Evolutionary conservation across 2,797 vertebrate species (phyloP).

Genomic region (Sebastes itinus): DNA sequence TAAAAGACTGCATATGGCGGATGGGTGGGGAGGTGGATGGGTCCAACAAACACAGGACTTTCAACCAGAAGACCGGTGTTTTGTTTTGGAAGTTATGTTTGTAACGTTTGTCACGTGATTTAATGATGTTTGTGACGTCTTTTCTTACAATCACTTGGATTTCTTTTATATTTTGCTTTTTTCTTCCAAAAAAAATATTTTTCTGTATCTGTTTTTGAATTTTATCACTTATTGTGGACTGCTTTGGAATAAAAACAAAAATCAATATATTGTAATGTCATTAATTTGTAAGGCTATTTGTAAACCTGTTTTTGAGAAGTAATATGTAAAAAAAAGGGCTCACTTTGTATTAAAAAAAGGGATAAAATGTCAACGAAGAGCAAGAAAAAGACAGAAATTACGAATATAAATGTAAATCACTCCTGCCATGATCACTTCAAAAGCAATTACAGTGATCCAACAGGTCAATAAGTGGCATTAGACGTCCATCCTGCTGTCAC

Average conservation of each 20-base stretch:
- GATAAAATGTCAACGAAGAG: not conserved
- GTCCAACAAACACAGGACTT: too few species aligned
- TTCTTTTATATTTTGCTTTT: not conserved
- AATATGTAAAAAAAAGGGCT: not conserved
- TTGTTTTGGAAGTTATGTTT: too few species aligned
- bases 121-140: too few species aligned
- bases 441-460: not conserved
- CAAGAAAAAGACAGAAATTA: not conserved
- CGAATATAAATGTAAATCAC: not conserved
- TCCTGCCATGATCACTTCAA: not conserved
- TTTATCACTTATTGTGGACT: not conserved
- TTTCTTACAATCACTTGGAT: not conserved
- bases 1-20: too few species aligned
- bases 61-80: too few species aligned
- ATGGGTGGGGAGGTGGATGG: too few species aligned
- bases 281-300: not conserved
- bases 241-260: not conserved
- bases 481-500: not conserved
- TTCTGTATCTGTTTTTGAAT: not conserved
- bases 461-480: not conserved
- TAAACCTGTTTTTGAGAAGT: not conserved
- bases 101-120: too few species aligned
- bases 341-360: not conserved
- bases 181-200: not conserved
- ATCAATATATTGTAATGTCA: not conserved